Evolutionary conservation across 2,888 invertebrate genomes (phyloP), one percentile per base, ranked within the genome.

Genomic region (Hirtodrosophila histrioides): DNA sequence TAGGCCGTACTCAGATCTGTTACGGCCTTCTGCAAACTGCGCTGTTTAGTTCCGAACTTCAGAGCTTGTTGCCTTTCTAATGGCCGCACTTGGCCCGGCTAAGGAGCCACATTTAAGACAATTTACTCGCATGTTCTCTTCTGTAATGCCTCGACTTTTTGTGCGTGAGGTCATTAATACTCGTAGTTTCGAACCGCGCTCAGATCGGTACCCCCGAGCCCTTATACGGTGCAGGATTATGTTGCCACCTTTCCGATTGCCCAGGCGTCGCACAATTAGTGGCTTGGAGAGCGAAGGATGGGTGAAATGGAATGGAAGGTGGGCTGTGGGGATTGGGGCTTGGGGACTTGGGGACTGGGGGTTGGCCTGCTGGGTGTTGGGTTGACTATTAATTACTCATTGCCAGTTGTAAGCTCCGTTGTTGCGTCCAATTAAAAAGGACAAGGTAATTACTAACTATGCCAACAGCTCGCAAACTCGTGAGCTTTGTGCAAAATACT

Each of bases 121-220:
- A 41, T 37, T 51, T 10, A 31, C 35, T 36, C 24, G 12, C 11
- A 17, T 36, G 27, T 35, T 48, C 10, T 35, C 7, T 11, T 17
- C 12, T 4, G 31, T 3, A 35, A 31, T 35, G 23, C 31, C n/a
- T 27, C 7, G 11, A 44, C 10, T 46, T 36, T 35, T 11, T 51
- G 56, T 62, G 66, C 57, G 57, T 76, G 74, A 12, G 61, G 65
- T 49, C 70, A 71, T 75, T 75, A 66, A 70, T 64, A 17, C 17
- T 17, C 17, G 17, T 17, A 66, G 79, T 74, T 74, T 50, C 40
- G 24, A 68, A 62, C 58, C 63, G 36, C 23, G 55, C 9, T 33
- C 17, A 40, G 65, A 66, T 49, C 54, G 36, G 9, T 46, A 6
- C 10, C 36, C 45, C 27, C 27, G 4, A 27, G 40, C 60, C 11